These are phyloP conservation scores for Apocrypta bakeri DNA, from an alignment of 1,140 invertebrate species.

Conservation along the genomic window DNA sequence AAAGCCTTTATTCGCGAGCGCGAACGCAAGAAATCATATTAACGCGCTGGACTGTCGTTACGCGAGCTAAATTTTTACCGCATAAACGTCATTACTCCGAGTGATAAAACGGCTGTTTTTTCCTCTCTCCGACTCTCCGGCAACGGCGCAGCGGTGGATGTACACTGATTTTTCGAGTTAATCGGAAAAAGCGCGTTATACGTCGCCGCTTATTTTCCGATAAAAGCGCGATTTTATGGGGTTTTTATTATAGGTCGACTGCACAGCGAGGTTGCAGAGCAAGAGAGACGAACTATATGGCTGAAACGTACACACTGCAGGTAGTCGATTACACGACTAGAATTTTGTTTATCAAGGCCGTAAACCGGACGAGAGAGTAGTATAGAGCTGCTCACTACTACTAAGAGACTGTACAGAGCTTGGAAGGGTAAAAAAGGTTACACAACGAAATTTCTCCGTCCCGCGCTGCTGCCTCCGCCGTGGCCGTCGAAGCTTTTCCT, in stretches of 20 bases:
- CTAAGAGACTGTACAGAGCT: not conserved
- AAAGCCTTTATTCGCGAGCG: not conserved
- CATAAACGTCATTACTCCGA: conserved; percentile 11
- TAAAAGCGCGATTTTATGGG: conserved; percentile 46
- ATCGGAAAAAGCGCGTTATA: conserved; percentile 40
- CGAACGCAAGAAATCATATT: not conserved
- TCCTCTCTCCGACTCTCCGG: not conserved
- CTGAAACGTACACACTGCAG: conserved; percentile 6
- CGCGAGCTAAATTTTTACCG: conserved; percentile 29
- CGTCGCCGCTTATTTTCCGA: conserved; percentile 49
- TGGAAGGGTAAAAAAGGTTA: not conserved
- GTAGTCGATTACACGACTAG: conserved; percentile 46
- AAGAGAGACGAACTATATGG: too few species aligned
- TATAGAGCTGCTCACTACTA: not conserved
- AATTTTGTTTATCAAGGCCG: conserved; percentile 51
- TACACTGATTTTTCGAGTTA: conserved; percentile 39
- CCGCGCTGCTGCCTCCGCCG: not conserved
- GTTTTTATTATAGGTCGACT: conserved; percentile 46
- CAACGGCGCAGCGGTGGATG: not conserved
- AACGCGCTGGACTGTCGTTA: not conserved
- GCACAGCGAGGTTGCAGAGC: too few species aligned
- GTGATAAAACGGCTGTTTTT: conserved; percentile 36
- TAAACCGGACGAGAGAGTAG: conserved; percentile 42
- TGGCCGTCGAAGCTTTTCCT: not conserved
- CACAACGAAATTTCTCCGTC: conserved; percentile 33